Conservation (phyloP, 2,888 invertebrate species). For the Deroplatys truncata region DNA sequence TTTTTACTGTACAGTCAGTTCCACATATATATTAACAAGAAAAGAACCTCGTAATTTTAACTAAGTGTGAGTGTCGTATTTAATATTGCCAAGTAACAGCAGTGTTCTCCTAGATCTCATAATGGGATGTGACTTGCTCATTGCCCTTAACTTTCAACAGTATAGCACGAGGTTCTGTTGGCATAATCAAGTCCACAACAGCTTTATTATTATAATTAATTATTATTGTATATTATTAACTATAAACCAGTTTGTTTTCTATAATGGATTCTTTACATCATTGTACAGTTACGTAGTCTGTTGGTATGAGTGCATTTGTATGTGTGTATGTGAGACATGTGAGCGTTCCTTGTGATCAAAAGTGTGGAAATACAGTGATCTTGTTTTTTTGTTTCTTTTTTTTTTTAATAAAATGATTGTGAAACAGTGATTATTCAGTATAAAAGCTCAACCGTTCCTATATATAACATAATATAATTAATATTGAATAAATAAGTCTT, state of each 20-base stretch:
- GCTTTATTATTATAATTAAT: not conserved
- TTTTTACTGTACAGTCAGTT: not conserved
- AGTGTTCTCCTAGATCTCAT: slow-evolving; percentile 3
- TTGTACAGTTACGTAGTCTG: not conserved
- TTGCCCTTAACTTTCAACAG: not conserved
- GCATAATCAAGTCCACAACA: not conserved
- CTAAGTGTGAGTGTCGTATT: not conserved
- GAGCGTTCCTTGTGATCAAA: not conserved
- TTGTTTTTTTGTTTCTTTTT: not conserved
- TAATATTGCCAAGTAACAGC: not conserved
- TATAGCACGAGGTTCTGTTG: not conserved
- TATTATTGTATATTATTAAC: not conserved
- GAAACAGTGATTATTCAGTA: not conserved
- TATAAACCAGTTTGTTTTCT: not conserved
- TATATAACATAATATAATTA: not conserved
- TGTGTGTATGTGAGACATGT: not conserved
- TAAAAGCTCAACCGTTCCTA: slow-evolving; percentile 14
- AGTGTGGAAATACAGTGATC: not conserved
- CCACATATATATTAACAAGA: not conserved
- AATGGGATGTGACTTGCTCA: not conserved
- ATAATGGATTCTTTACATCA: not conserved
- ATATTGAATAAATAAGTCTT: not conserved
- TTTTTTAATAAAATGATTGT: not conserved
- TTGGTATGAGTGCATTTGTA: not conserved
- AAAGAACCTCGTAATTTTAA: not conserved